Evolutionary conservation across 2,113 vertebrate species (phyloP).

Genomic region (Montifringilla adamsi): DNA sequence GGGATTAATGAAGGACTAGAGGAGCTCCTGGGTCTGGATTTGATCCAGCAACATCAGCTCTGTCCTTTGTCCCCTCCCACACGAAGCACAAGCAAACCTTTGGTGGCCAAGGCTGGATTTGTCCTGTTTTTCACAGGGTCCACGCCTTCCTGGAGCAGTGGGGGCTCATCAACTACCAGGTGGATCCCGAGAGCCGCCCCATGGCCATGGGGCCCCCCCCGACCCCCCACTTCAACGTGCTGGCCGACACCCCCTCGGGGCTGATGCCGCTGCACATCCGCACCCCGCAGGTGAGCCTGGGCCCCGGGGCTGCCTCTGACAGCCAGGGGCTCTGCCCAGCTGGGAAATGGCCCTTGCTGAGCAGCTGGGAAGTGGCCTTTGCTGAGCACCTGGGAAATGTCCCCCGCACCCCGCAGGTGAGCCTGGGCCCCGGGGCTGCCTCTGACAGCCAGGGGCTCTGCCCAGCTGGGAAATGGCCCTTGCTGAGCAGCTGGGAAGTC

Average conservation of each 20-base stretch:
- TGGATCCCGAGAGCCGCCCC: slow-evolving; percentile 93
- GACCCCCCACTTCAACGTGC: slow-evolving; percentile 94
- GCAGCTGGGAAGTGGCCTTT: too few species aligned
- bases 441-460: too few species aligned
- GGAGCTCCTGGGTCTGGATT: not conserved
- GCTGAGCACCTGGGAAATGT: too few species aligned
- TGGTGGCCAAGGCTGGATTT: not conserved
- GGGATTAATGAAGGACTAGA: not conserved
- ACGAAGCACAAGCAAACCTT: fast-evolving
- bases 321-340: too few species aligned
- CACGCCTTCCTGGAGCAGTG: slow-evolving; percentile 98
- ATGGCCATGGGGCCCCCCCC: slow-evolving; percentile 96
- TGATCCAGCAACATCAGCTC: not conserved
- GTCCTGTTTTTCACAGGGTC: slow-evolving; percentile 69
- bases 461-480: too few species aligned
- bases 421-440: too few species aligned
- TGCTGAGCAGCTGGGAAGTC: too few species aligned
- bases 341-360: too few species aligned
- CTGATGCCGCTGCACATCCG: slow-evolving; percentile 93
- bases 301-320: too few species aligned
- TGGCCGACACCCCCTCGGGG: slow-evolving; percentile 92
- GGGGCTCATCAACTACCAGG: slow-evolving; percentile 97
- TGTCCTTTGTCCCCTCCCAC: not conserved
- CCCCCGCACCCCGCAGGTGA: too few species aligned
- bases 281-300: slow-evolving; percentile 83